Base-by-base conservation (phyloP, 2,797 vertebrate genomes). In the Liasis olivaceus region DNA sequence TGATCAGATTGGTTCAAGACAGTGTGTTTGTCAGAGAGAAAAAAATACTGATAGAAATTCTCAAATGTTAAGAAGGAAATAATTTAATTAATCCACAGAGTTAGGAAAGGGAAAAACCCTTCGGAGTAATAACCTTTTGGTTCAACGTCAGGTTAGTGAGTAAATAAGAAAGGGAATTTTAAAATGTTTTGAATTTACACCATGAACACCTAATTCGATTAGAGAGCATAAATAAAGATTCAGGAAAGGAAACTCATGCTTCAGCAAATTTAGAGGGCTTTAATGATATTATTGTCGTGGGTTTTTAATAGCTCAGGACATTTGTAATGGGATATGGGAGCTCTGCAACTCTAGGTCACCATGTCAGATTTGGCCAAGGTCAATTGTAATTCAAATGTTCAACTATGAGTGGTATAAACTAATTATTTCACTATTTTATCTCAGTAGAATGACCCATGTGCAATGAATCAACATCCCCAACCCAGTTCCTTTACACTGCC, bases 191-290 rank as follows among this genome's bases (percentile, higher is more conserved):
- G 85, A 94, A 96, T 81, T 20, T 93, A 94, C 84, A 94, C 22
- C n/a, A 77, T 94, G 93, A 95, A 91, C n/a, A 91, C 28, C 91
- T 94, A 93, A 96, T 96, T 96, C 91, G 26, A 91, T 96, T 96
- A 94, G 56, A 94, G 69, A 84, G 36, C 86, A 92, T 95, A 89
- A 91, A 56, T 28, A 88, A 22, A 94, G 81, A 6, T 94, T 94
- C 91, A 96, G 94, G 92, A 94, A 72, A 58, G 85, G 91, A 96
- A 96, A 94, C 20, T n/a, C 36, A 60, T 87, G 87, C 85, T 95
- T 69, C 93, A 66, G 84, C n/a, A 95, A 91, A 91, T 91, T 92
- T 95, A 94, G 87, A 92, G 7, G 6, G 2, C 22, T 84, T 91
- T 91, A 95, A 93, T 94, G 87, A 91, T 69, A 85, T 95, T 93